These are phyloP conservation scores for Leucophora obtusa DNA, from an alignment of 2,888 invertebrate genomes.

Conservation along the genomic window DNA sequence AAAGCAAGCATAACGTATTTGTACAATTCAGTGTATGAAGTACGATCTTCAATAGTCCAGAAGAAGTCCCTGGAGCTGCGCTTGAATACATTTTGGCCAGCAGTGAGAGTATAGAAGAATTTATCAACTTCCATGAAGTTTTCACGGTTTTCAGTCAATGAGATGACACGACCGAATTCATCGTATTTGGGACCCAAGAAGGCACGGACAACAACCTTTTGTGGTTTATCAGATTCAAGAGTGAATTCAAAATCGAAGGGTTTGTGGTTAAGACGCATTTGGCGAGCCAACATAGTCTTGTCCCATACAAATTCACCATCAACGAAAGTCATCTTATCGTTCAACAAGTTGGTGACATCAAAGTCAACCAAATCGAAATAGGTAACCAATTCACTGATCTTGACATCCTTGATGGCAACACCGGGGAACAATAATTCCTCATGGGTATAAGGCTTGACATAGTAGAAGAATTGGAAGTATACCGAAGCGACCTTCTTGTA, in stretches of 20 bases:
- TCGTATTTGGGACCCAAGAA: slow-evolving; percentile 86
- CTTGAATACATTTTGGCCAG: slow-evolving; percentile 77
- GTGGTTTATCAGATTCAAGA: slow-evolving; percentile 81
- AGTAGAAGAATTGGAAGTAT: slow-evolving; percentile 81
- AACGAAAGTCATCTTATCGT: slow-evolving; percentile 63
- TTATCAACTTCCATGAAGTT: slow-evolving; percentile 83
- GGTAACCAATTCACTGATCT: slow-evolving; percentile 82
- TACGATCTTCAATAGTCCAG: slow-evolving; percentile 81
- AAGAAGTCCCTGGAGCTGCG: slow-evolving; percentile 66
- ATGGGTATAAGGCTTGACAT: slow-evolving; percentile 82
- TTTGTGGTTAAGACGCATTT: slow-evolving; percentile 84
- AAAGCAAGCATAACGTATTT: slow-evolving; percentile 77
- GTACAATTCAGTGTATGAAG: slow-evolving; percentile 75
- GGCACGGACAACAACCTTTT: slow-evolving; percentile 81
- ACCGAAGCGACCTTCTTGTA: slow-evolving; percentile 82
- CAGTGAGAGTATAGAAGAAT: slow-evolving; percentile 81
- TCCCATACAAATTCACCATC: slow-evolving; percentile 66
- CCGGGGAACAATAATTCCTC: slow-evolving; percentile 82
- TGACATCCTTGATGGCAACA: slow-evolving; percentile 82
- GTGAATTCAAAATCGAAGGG: slow-evolving; percentile 82
- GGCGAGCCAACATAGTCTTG: slow-evolving; percentile 80
- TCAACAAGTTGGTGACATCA: slow-evolving; percentile 79
- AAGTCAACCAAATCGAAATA: slow-evolving; percentile 84
- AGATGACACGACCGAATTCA: slow-evolving; percentile 77
- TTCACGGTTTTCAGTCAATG: slow-evolving; percentile 81